Percentiles rank a stretch among this genome's conserved stretches.
Conservation (phyloP, 2,888 invertebrate genomes). For the Halictus ligatus region DNA sequence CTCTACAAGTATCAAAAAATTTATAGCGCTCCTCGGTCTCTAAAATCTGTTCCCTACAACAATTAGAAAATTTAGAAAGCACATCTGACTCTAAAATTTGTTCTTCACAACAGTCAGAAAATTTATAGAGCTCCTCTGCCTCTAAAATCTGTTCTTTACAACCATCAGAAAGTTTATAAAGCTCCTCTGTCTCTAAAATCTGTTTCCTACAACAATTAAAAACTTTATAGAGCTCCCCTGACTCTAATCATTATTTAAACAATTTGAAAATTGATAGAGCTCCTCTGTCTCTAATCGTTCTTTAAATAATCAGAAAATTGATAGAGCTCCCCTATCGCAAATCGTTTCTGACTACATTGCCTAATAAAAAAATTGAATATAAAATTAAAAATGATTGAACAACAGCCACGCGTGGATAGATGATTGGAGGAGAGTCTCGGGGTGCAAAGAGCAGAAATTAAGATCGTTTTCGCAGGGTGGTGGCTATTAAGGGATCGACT, state of each 20-base stretch:
- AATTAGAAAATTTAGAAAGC: too few species aligned
- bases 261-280: too few species aligned
- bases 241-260: too few species aligned
- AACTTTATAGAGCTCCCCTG: too few species aligned
- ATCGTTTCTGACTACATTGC: too few species aligned
- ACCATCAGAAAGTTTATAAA: too few species aligned
- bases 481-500: slow-evolving; percentile 32
- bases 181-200: too few species aligned
- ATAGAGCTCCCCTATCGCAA: neutral
- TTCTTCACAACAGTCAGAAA: neutral
- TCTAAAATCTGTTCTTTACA: neutral
- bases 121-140: neutral
- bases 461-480: slow-evolving; percentile 13
- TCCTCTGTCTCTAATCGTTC: too few species aligned
- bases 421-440: neutral
- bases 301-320: neutral
- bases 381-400: neutral
- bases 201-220: too few species aligned
- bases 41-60: too few species aligned
- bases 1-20: too few species aligned
- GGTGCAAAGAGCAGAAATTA: slow-evolving; percentile 27
- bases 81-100: neutral
- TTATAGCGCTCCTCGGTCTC: too few species aligned
- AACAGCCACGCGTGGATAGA: neutral
- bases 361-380: neutral